These are phyloP conservation scores for Gymnoscopelus braueri DNA, from an alignment of 2,797 vertebrate species.

Conservation along the genomic window DNA sequence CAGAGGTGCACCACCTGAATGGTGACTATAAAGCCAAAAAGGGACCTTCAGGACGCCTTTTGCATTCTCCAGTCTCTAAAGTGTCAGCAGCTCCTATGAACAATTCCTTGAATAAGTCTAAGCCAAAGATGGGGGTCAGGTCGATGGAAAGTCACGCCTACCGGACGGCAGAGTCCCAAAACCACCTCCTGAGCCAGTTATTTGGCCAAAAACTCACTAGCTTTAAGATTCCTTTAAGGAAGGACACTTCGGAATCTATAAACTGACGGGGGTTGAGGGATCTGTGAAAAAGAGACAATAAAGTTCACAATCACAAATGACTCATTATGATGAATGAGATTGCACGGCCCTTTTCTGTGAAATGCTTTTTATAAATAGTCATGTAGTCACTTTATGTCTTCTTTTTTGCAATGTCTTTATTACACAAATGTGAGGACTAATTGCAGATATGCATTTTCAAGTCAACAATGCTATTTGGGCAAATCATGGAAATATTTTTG, in stretches of 20 bases:
- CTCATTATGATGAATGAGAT: constrained; percentile 89
- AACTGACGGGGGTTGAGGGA: constrained; percentile 77
- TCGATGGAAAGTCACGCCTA: constrained; percentile 81
- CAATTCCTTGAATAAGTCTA: constrained; percentile 83
- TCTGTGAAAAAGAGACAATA: constrained; percentile 80
- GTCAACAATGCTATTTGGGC: constrained; percentile 82
- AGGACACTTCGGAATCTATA: constrained; percentile 92
- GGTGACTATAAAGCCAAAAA: constrained; percentile 87
- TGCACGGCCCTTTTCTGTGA: constrained; percentile 91
- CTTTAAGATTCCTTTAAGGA: constrained; percentile 99
- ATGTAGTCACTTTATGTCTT: constrained; percentile 88
- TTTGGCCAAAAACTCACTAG: constrained; percentile 98
- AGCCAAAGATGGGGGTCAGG: constrained; percentile 80
- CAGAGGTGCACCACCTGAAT: constrained; percentile 78
- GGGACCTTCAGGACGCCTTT: constrained; percentile 79
- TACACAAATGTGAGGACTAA: constrained; percentile 86
- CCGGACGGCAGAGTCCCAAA: constrained; percentile 95
- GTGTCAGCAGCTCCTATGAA: constrained; percentile 80
- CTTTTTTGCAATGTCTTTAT: constrained; percentile 87
- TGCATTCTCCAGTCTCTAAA: constrained; percentile 85
- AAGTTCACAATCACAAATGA: constrained; percentile 77
- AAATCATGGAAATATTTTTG: constrained; percentile 79
- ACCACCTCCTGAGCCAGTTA: constrained; percentile 95
- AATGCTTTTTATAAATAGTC: constrained; percentile 81
- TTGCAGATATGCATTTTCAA: constrained; percentile 84